phyloP scores from a whole-genome alignment of 2,888 invertebrate genomes.

The Agrochola circellaris region DNA sequence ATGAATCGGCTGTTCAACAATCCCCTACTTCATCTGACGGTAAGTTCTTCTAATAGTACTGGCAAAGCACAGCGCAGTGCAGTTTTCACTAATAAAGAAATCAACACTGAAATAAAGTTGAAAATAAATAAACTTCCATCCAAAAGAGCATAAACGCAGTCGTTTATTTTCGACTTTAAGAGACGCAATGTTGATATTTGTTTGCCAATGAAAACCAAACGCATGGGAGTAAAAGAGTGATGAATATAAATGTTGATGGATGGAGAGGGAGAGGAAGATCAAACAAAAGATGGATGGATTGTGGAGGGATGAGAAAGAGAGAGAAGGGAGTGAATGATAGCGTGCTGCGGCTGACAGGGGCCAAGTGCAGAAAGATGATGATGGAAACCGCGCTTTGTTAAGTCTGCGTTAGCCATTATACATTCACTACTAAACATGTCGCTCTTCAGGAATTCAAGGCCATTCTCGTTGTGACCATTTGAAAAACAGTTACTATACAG shows the following conservation, averaged over 20 bases:
- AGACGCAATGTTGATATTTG: not conserved
- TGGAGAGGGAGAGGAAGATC: too few relatives aligned
- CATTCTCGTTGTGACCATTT: not conserved
- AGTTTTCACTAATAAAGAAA: not conserved
- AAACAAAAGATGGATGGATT: not conserved
- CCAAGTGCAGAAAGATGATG: not conserved
- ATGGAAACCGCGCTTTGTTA: not conserved
- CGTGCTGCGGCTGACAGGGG: not conserved
- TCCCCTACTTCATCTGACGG: slow-evolving; percentile 4
- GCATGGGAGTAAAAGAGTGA: not conserved
- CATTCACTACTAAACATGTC: not conserved
- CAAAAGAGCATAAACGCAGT: not conserved
- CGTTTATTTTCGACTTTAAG: not conserved
- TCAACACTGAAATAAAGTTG: not conserved
- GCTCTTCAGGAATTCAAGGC: not conserved
- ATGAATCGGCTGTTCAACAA: not conserved
- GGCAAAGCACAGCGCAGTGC: not conserved
- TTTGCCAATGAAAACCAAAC: not conserved
- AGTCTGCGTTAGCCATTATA: not conserved
- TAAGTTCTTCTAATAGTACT: not conserved
- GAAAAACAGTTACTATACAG: not conserved
- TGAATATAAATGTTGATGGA: not conserved
- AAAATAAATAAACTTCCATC: not conserved
- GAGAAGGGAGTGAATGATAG: not conserved
- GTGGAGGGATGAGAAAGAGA: not conserved